Evolutionary conservation across 2,888 invertebrate genomes (phyloP).

Genomic region (Athrips mouffetella): DNA sequence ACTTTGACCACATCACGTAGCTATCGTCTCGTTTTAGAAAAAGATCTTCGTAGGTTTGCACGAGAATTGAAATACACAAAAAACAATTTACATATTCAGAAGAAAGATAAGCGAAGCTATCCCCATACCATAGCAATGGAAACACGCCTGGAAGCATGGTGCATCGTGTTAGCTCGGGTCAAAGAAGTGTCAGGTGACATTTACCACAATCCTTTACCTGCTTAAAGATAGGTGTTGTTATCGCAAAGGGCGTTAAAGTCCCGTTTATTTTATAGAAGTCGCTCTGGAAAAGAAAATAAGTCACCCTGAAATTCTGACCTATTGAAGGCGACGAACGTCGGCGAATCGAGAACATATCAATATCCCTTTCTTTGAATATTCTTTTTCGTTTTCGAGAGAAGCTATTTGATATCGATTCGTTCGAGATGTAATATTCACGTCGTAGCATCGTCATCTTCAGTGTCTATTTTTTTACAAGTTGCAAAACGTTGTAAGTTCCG

Average conservation of each 20-base stretch:
- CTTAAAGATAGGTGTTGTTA: constrained; percentile 45
- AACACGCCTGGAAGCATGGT: constrained; percentile 27
- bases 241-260: constrained; percentile 62
- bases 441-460: too few relatives aligned
- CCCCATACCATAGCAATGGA: constrained; percentile 5
- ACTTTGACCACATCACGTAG: too few relatives aligned
- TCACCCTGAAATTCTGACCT: constrained; percentile 9
- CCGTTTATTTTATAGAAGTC: constrained; percentile 77
- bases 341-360: too few relatives aligned
- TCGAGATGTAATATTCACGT: too few relatives aligned
- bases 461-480: too few relatives aligned
- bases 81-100: neutral
- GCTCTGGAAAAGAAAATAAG: constrained; percentile 70
- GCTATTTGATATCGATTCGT: too few relatives aligned
- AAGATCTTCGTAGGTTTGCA: too few relatives aligned
- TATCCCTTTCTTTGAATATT: too few relatives aligned
- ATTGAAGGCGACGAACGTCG: neutral
- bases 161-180: constrained; percentile 31
- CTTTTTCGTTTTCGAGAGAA: too few relatives aligned
- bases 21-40: too few relatives aligned
- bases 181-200: constrained; percentile 37
- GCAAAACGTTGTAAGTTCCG: too few relatives aligned
- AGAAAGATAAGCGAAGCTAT: neutral
- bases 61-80: too few relatives aligned
- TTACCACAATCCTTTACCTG: constrained; percentile 22